These are phyloP conservation scores for Ditylenchus dipsaci DNA, from an alignment of 1,140 invertebrate genomes.

Conservation along the genomic window DNA sequence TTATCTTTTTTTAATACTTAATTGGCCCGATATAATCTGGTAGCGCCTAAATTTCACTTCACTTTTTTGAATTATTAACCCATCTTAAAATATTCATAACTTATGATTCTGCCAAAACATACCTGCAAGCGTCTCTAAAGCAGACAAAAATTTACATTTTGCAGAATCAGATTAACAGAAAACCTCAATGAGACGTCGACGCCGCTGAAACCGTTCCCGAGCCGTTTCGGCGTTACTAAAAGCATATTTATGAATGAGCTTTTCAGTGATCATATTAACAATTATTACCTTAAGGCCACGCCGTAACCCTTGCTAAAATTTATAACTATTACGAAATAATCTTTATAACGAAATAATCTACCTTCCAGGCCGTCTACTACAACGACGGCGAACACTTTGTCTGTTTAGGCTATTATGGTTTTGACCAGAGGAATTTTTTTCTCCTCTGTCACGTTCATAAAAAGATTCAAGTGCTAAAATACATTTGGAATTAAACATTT, in stretches of 20 bases:
- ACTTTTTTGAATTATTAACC: too few species aligned
- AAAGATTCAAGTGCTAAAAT: neutral
- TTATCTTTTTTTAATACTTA: too few species aligned
- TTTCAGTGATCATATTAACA: neutral
- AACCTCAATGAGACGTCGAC: conserved; percentile 20
- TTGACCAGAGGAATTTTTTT: too few species aligned
- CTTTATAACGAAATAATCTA: neutral
- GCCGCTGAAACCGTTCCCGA: conserved; percentile 30
- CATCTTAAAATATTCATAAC: too few species aligned
- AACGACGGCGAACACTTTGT: neutral
- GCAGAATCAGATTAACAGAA: too few species aligned
- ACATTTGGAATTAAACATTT: too few species aligned
- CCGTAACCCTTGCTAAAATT: conserved; percentile 42
- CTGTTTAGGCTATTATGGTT: neutral
- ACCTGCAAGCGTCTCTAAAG: conserved; percentile 30
- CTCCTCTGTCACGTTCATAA: neutral
- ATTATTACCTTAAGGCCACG: conserved; percentile 9
- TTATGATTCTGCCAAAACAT: too few species aligned
- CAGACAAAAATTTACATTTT: too few species aligned
- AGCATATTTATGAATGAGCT: neutral
- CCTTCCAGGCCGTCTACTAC: neutral
- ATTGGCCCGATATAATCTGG: too few species aligned
- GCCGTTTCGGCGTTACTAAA: conserved; percentile 13
- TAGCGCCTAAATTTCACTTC: too few species aligned
- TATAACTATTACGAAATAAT: neutral